Conservation (phyloP, 2,113 vertebrate species). For the Anguilla rostrata region DNA sequence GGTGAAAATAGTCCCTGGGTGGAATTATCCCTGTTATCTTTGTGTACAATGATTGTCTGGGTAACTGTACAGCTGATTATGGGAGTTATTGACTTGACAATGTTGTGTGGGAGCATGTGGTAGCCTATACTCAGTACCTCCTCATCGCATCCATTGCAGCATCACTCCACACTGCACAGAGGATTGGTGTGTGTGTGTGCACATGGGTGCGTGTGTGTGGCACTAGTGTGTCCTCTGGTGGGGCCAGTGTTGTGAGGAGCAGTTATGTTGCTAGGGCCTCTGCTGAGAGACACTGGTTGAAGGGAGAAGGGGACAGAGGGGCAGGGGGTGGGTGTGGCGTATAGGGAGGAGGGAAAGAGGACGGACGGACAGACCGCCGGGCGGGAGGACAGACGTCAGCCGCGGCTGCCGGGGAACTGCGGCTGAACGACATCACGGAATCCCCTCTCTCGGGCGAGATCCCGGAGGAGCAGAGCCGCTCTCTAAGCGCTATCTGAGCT, state of each 20-base stretch:
- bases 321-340: too few relatives aligned
- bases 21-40: conserved; percentile 20
- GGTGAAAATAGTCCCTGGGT: background rate
- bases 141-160: too few relatives aligned
- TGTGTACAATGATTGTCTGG: background rate
- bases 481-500: background rate
- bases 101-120: background rate
- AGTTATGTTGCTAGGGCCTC: background rate
- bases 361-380: too few relatives aligned
- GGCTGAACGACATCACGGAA: too few relatives aligned
- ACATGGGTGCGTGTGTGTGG: background rate
- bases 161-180: too few relatives aligned
- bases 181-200: too few relatives aligned
- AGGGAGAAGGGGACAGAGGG: too few relatives aligned
- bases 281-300: too few relatives aligned
- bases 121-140: background rate
- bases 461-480: background rate
- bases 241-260: background rate
- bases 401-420: too few relatives aligned
- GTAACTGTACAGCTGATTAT: conserved; percentile 9
- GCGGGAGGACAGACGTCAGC: too few relatives aligned
- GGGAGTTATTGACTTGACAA: conserved; percentile 19
- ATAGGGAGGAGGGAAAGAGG: too few relatives aligned
- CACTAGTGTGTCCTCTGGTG: background rate
- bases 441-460: too few relatives aligned